These are phyloP conservation scores for Clamator glandarius DNA, from an alignment of 2,797 vertebrate genomes.

Conservation along the genomic window DNA sequence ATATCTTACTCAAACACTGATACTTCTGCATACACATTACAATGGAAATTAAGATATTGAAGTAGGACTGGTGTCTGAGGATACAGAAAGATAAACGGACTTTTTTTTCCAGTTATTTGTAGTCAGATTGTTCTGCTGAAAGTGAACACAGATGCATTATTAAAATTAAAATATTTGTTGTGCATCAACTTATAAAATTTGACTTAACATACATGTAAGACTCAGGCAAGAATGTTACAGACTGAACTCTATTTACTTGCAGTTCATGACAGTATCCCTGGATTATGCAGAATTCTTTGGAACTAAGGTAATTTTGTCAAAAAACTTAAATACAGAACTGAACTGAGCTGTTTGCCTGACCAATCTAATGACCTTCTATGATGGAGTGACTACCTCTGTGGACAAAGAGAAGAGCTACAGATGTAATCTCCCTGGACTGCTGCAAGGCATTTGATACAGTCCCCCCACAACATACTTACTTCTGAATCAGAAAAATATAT, in stretches of 20 bases:
- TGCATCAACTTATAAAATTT: background rate
- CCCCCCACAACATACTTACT: too few relatives aligned
- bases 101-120: background rate
- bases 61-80: background rate
- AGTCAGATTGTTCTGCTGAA: background rate
- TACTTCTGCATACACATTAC: background rate
- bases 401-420: background rate
- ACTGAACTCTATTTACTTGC: background rate
- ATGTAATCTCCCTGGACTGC: background rate
- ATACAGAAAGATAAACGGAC: background rate
- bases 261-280: background rate
- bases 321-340: background rate
- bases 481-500: background rate
- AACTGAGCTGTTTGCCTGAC: background rate
- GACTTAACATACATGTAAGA: accelerated
- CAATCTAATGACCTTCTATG: too few relatives aligned
- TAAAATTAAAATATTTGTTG: background rate
- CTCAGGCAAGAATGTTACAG: background rate
- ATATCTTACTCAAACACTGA: background rate
- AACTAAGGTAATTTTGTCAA: background rate
- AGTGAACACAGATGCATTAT: background rate
- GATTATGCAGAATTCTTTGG: background rate
- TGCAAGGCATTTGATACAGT: too few relatives aligned
- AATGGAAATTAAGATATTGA: background rate
- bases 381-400: too few relatives aligned